Conservation (phyloP, 64 coral and sea anemone species). For the Platygyra sinensis region DNA sequence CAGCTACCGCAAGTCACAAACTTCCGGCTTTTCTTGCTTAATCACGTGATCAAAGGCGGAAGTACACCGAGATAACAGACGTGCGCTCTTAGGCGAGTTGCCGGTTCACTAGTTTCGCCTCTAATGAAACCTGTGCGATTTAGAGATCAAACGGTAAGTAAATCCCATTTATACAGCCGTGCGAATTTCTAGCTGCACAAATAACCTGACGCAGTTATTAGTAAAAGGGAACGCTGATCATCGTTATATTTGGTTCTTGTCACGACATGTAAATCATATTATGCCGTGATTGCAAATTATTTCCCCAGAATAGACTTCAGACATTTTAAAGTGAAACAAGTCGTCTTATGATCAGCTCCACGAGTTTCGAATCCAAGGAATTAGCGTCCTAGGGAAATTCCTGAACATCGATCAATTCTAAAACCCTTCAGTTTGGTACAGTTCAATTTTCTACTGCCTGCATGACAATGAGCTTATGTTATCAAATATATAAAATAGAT, state of each 20-base stretch:
- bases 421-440: no score
- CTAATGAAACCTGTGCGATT: slow-evolving; percentile 21
- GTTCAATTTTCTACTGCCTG: no score
- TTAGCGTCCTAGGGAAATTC: neutral
- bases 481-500: no score
- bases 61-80: neutral
- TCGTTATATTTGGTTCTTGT: neutral
- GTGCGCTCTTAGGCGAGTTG: neutral
- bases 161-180: neutral
- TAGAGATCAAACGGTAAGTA: neutral
- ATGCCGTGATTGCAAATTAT: neutral
- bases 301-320: neutral
- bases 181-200: neutral
- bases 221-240: neutral
- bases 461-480: no score
- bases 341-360: neutral
- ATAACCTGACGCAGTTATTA: neutral
- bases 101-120: neutral
- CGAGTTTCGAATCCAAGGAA: slow-evolving; percentile 23
- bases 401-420: neutral
- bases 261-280: neutral
- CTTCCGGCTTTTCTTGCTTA: neutral
- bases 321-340: slow-evolving; percentile 3
- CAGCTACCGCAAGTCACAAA: neutral
- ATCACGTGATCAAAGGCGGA: slow-evolving; percentile 16